Percentiles rank a stretch among this genome's conserved stretches.
Conservation (phyloP, 1,140 invertebrate species). For the Nephila pilipes region DNA sequence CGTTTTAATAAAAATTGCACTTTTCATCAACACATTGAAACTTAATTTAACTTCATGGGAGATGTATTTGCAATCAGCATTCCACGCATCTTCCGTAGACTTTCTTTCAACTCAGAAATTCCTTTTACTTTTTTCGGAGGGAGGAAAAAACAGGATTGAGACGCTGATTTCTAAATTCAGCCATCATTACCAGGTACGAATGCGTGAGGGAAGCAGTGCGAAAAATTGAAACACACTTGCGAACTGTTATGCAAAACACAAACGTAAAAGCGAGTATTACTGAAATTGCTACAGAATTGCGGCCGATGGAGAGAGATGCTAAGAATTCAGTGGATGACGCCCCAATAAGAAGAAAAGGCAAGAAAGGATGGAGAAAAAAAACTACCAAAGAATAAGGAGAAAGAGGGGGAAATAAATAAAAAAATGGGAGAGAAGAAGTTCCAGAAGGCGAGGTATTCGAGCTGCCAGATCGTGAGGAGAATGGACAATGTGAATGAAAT, state of each 20-base stretch:
- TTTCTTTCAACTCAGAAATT: not conserved
- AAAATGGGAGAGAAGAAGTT: slow-evolving; percentile 54
- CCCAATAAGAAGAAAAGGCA: slow-evolving; percentile 74
- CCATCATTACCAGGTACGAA: slow-evolving; percentile 10
- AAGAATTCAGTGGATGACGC: slow-evolving; percentile 74
- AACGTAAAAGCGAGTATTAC: slow-evolving; percentile 72
- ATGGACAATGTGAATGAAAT: slow-evolving; percentile 71
- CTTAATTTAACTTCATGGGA: too few species aligned
- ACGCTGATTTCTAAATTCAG: slow-evolving; percentile 18
- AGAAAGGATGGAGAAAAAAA: slow-evolving; percentile 57
- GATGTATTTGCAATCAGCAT: not conserved
- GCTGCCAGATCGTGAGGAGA: slow-evolving; percentile 72
- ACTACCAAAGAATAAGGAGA: slow-evolving; percentile 31
- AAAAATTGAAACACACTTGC: slow-evolving; percentile 64
- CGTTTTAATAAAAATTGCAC: too few species aligned
- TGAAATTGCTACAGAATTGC: slow-evolving; percentile 71
- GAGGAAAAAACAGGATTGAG: not conserved
- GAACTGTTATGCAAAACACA: slow-evolving; percentile 70
- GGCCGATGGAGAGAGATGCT: slow-evolving; percentile 52
- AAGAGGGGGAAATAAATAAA: slow-evolving; percentile 46
- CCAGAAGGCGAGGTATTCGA: slow-evolving; percentile 72
- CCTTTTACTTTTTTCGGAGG: not conserved
- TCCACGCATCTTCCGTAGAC: not conserved
- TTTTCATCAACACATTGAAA: too few species aligned
- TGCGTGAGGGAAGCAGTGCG: not conserved